phyloP scores from a whole-genome alignment of 2,113 vertebrate genomes.

The Pterocles orientalis region DNA sequence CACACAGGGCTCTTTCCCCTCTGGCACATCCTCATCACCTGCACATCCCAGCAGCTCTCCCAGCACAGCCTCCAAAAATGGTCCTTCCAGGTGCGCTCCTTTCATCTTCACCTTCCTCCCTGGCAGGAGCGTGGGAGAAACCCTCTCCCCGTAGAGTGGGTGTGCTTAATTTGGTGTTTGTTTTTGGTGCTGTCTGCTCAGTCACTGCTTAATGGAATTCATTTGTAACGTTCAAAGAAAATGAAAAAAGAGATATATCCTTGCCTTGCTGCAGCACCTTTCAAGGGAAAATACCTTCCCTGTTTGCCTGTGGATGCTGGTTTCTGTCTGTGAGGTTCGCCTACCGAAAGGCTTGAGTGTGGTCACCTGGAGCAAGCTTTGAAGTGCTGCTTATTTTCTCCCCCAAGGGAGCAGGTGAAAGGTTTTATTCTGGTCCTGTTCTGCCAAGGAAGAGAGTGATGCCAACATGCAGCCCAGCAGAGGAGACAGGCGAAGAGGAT shows the following conservation, averaged over 20 bases:
- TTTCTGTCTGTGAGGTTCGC: background rate
- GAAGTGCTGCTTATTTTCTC: background rate
- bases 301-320: background rate
- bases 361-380: background rate
- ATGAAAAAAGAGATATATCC: background rate
- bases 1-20: background rate
- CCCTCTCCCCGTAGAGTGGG: background rate
- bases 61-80: background rate
- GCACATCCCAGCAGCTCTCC: background rate
- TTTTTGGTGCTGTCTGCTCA: constrained; percentile 26
- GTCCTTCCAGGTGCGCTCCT: background rate
- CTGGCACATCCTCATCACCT: background rate
- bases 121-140: background rate
- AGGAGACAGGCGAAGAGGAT: rapidly evolving
- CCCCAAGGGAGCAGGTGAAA: background rate
- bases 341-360: background rate
- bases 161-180: constrained; percentile 38
- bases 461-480: background rate
- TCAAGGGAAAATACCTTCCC: background rate
- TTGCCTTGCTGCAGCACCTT: background rate
- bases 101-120: constrained; percentile 16
- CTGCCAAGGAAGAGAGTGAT: background rate
- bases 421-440: background rate
- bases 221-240: background rate
- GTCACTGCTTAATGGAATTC: constrained; percentile 38